Base-by-base conservation (phyloP, 2,797 vertebrate species). In the Eupleurogrammus muticus region DNA sequence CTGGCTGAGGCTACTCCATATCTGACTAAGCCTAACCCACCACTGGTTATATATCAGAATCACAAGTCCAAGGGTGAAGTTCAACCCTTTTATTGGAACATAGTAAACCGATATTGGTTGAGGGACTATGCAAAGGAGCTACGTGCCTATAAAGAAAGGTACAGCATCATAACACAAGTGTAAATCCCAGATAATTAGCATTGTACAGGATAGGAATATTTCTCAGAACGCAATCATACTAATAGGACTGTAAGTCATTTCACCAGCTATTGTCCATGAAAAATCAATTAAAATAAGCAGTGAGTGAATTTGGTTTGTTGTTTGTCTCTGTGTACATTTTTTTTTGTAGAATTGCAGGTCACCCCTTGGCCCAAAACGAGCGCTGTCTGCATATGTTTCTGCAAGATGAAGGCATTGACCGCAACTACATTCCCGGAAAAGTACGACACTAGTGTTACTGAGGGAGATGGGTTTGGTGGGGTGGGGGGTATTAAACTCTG, bases 371-470 rank as follows among this genome's bases (percentile, higher is more conserved):
- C 93, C 98, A 99, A 94, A 99, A 99, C 0, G 98, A 99, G 93
- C 98, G 98, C 90, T 99, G 98, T 93, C 97, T 99, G 93, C 98
- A 99, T 89, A 99, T 99, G 97, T 99, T 99, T 90, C 95, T 99
- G 92, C 98, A 99, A 90, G 98, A 99, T 59, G 97, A 99, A 90
- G 92, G 94, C 91, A 98, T 99, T 70, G 98, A 99, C 94, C 96
- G 97, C 86, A 95, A 95, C 93, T 95, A 95, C 94, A 93, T 95
- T 93, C 97, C 98, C 19, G 97, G 98, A 94, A 99, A 99, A 96
- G 98, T 99, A 96, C 96, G 98, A 92, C 96, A 96, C 91, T 98
- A 97, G 95, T 77, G 83, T 87, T 88, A 90, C 84, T 88, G 84
- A 74, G 81, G 81, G 79, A 70, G 61, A 54, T 24, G 21, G 66